Evolutionary conservation across 2,888 invertebrate species (phyloP).

Genomic region (Drosophila paucipuncta): DNA sequence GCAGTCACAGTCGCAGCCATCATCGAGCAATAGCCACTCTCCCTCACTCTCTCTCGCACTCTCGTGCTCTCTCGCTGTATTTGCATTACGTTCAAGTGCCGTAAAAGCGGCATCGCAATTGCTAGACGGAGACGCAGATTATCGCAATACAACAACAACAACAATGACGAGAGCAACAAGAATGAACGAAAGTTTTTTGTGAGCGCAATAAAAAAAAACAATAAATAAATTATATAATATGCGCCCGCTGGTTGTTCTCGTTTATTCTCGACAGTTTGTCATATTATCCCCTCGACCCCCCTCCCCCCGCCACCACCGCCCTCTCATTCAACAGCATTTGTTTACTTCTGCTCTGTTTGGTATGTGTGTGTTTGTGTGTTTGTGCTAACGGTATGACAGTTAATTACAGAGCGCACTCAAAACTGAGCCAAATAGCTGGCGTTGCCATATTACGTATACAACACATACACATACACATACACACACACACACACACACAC

Average conservation of each 20-base stretch:
- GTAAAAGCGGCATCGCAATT: conserved; percentile 38
- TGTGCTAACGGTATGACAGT: conserved; percentile 29
- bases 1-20: conserved; percentile 38
- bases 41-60: background rate
- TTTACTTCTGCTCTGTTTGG: conserved; percentile 14
- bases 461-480: background rate
- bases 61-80: conserved; percentile 24
- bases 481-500: background rate
- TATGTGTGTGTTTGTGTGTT: conserved; percentile 32
- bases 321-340: background rate
- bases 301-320: background rate
- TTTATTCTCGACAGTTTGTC: conserved; percentile 35
- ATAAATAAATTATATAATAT: conserved; percentile 64
- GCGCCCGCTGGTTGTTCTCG: conserved; percentile 33
- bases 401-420: conserved; percentile 39
- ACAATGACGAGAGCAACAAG: conserved; percentile 11
- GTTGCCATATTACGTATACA: conserved; percentile 51
- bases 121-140: conserved; percentile 52
- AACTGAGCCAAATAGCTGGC: conserved; percentile 24
- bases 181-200: conserved; percentile 16
- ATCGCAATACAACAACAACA: conserved; percentile 22
- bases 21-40: conserved; percentile 30
- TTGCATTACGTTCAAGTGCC: conserved; percentile 50
- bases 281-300: conserved; percentile 8
- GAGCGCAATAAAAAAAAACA: conserved; percentile 40